Percentiles rank a stretch among this genome's conserved stretches.
phyloP scores from a whole-genome alignment of 2,797 vertebrate genomes.

The Urocyon cinereoargenteus region DNA sequence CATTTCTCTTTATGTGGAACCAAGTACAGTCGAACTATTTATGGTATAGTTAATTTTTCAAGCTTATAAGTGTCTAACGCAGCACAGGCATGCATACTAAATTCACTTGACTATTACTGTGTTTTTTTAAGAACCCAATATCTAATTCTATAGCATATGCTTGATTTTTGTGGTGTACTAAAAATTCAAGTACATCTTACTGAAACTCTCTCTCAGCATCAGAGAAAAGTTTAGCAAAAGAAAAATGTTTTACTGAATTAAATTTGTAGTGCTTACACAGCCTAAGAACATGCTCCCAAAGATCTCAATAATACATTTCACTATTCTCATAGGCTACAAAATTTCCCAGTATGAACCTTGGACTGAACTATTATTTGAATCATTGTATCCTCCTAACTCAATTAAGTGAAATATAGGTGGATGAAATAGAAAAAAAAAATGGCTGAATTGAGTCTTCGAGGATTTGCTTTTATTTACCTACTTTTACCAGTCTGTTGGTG shows the following conservation, averaged over 20 bases:
- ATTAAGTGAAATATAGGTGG: not conserved
- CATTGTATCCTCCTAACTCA: not conserved
- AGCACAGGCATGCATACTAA: not conserved
- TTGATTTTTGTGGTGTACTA: not conserved
- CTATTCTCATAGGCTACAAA: not conserved
- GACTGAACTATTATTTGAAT: constrained; percentile 16
- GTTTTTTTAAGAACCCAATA: not conserved
- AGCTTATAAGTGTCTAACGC: not conserved
- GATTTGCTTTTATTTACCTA: constrained; percentile 2
- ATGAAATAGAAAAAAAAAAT: not conserved
- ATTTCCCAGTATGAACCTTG: not conserved
- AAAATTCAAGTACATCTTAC: not conserved
- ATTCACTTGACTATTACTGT: not conserved
- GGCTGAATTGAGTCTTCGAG: not conserved
- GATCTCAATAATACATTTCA: not conserved
- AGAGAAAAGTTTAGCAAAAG: not conserved
- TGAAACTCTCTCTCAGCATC: not conserved
- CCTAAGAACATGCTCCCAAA: not conserved
- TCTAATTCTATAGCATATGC: not conserved
- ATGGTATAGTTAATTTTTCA: not conserved
- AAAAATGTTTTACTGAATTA: constrained; percentile 15
- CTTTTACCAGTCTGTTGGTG: not conserved
- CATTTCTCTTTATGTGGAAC: not conserved
- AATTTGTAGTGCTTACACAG: not conserved
- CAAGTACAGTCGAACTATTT: not conserved